A percentile compares a stretch with the other conserved stretches of the same genome.
phyloP scores from a whole-genome alignment of 1,140 invertebrate species.

The Drosophila setifemur region DNA sequence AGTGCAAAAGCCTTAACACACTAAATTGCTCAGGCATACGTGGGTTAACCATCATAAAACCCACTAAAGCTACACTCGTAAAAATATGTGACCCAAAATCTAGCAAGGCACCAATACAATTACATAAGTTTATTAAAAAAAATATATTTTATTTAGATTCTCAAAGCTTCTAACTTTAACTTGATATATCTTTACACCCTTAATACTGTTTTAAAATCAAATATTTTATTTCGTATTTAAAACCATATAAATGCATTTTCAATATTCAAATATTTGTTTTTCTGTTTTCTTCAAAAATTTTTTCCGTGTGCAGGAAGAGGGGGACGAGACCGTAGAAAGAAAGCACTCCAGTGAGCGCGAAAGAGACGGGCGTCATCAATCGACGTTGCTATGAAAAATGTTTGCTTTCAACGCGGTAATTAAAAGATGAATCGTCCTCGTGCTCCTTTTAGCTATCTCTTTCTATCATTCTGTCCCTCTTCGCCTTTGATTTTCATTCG shows the following conservation, averaged over 20 bases:
- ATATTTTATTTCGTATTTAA: too few species aligned
- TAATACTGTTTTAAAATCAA: too few species aligned
- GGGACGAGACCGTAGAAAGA: not conserved
- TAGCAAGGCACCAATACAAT: too few species aligned
- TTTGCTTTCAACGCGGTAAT: slow-evolving; percentile 80
- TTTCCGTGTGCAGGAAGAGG: not conserved
- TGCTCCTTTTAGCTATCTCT: not conserved
- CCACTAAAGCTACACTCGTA: too few species aligned
- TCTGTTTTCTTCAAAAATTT: too few species aligned
- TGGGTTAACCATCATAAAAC: slow-evolving; percentile 60
- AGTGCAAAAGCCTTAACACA: slow-evolving; percentile 71
- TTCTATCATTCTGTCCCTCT: not conserved
- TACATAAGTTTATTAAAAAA: too few species aligned
- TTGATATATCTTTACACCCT: too few species aligned
- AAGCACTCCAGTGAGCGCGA: not conserved
- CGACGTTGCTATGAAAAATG: slow-evolving; percentile 71
- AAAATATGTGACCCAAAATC: too few species aligned
- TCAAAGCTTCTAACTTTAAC: too few species aligned
- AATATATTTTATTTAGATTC: too few species aligned
- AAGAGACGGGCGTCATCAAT: slow-evolving; percentile 15
- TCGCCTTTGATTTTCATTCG: not conserved
- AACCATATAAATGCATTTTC: too few species aligned
- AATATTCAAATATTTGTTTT: too few species aligned
- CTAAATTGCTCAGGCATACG: slow-evolving; percentile 70
- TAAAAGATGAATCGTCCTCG: slow-evolving; percentile 82